A percentile compares a stretch with the other conserved stretches of the same genome.
Conservation (phyloP, 2,113 vertebrate genomes). For the Callorhinus ursinus region DNA sequence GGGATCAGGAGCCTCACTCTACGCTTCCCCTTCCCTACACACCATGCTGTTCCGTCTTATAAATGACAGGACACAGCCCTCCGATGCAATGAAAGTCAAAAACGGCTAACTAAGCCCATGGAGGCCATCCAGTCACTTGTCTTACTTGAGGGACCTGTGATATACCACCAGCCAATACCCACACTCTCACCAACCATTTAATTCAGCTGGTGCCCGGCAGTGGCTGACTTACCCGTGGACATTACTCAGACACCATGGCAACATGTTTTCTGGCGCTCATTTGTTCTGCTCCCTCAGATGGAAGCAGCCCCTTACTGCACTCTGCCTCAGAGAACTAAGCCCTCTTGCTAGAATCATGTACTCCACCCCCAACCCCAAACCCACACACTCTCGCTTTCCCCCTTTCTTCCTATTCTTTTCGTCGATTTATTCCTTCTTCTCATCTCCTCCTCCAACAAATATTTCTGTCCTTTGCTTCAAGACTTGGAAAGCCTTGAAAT, state of each 20-base stretch:
- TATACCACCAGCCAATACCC: neutral
- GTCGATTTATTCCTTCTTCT: neutral
- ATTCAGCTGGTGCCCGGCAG: neutral
- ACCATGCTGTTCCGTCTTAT: neutral
- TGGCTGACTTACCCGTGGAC: neutral
- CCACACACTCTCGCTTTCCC: neutral
- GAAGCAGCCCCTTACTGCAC: neutral
- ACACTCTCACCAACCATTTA: neutral
- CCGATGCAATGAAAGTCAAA: neutral
- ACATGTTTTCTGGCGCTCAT: neutral
- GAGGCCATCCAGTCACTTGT: neutral
- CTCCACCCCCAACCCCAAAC: accelerated
- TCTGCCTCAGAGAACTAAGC: neutral
- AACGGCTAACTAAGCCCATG: neutral
- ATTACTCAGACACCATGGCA: neutral
- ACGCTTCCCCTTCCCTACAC: neutral
- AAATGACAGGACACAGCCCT: neutral
- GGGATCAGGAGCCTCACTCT: neutral
- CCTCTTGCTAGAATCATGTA: neutral
- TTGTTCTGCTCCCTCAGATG: neutral
- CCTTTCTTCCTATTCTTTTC: neutral
- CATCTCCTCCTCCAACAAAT: neutral
- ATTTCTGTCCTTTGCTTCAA: neutral
- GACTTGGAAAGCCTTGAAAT: neutral
- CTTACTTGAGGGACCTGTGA: neutral